Evolutionary conservation across 1,140 invertebrate genomes (phyloP).

Genomic region (Reticulitermes speratus): DNA sequence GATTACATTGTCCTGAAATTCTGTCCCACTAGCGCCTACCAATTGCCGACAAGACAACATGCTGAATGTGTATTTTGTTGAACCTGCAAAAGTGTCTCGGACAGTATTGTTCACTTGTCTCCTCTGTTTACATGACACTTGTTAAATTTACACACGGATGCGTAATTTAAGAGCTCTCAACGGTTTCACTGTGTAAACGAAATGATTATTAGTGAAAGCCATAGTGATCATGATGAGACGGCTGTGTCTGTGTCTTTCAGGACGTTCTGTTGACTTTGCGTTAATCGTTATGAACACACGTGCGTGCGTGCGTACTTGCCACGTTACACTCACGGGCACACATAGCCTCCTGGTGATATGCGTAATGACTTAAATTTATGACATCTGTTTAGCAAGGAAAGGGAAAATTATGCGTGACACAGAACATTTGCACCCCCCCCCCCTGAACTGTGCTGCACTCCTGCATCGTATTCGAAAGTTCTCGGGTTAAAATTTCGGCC

Average conservation of each 20-base stretch:
- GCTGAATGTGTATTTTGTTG: background rate
- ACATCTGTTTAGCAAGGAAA: too few species aligned
- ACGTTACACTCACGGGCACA: too few species aligned
- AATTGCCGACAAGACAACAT: background rate
- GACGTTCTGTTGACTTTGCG: background rate
- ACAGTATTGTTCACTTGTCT: background rate
- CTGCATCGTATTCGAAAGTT: too few species aligned
- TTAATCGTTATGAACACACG: background rate
- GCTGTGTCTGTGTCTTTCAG: background rate
- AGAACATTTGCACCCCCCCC: too few species aligned
- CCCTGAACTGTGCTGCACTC: too few species aligned
- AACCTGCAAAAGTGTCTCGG: background rate
- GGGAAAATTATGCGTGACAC: too few species aligned
- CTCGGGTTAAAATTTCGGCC: too few species aligned
- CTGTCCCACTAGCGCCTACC: too few species aligned
- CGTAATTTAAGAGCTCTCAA: background rate
- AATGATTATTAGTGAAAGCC: background rate
- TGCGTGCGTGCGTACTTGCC: too few species aligned
- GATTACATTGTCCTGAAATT: too few species aligned
- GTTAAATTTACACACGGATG: background rate
- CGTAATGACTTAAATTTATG: background rate
- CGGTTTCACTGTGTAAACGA: background rate
- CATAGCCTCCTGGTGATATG: too few species aligned
- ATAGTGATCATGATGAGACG: background rate
- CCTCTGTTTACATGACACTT: background rate